These are phyloP conservation scores for Talpa occidentalis DNA, from an alignment of 2,113 vertebrate species.

Conservation along the genomic window DNA sequence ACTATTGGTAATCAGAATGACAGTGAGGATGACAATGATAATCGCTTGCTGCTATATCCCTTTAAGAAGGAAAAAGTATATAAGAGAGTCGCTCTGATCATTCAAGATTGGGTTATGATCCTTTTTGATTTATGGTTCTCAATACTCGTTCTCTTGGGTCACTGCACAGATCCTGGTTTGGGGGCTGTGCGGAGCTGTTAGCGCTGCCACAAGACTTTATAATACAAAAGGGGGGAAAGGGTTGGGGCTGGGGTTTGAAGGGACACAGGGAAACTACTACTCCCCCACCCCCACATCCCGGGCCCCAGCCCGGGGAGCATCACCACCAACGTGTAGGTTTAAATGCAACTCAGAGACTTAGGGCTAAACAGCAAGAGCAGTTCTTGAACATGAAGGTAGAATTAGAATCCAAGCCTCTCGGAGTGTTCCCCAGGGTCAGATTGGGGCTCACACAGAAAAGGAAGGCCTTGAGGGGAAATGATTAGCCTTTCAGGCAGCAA, in stretches of 20 bases:
- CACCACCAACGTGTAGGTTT: not conserved
- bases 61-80: not conserved
- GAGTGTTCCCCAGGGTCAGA: not conserved
- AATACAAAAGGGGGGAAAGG: not conserved
- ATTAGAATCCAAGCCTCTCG: not conserved
- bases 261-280: not conserved
- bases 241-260: not conserved
- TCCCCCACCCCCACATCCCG: not conserved
- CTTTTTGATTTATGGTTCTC: constrained; percentile 55
- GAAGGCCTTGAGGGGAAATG: no score
- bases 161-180: not conserved
- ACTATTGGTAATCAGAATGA: not conserved
- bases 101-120: constrained; percentile 32
- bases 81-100: not conserved
- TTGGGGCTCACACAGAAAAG: not conserved
- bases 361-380: not conserved
- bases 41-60: not conserved
- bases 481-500: not conserved
- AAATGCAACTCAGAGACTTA: not conserved
- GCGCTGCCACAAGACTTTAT: not conserved
- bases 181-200: not conserved
- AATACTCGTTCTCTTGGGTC: not conserved
- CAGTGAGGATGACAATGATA: not conserved
- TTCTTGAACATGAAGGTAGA: not conserved
- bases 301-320: not conserved